Base-by-base conservation (phyloP, 2,797 vertebrate species). In the Echeneis naucrates region DNA sequence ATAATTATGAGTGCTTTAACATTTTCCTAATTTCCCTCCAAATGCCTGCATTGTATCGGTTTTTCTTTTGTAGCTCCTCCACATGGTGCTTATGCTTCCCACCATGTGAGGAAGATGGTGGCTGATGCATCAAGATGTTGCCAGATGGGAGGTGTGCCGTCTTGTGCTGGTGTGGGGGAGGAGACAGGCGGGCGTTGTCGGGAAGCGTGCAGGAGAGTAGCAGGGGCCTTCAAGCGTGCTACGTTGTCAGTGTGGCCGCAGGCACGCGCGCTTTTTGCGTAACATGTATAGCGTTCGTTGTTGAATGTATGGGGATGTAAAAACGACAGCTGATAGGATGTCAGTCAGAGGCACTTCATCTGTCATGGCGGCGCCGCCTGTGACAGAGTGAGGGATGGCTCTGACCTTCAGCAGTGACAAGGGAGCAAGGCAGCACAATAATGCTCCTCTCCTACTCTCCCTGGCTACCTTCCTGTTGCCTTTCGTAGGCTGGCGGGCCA, bases 331-430 rank as follows among this genome's bases (percentile, higher is more conserved):
- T 73, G 80, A 88, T 80, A 68, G 82, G 73, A 38, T 68, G 89
- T 83, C 88, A 91, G 83, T 89, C 83, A 75, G 76, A 48, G 57
- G 63, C 72, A 76, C 48, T 59, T 71, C 69, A 75, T 75, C 82
- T 81, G 88, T 85, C 84, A 60, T 8, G 10, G 50, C 3, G 14
- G 17, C 17, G 57, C 61, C 26, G 63, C 64, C 5, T 21, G 69
- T 72, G 81, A 84, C 68, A 57, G 38, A 50, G 30, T 74, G 82
- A 93, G 64, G 54, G 84, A 89, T 82, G 77, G 81, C 45, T 70
- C 72, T 84, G 91, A 92, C 89, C 90, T 92, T 92, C 88, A 81
- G 65, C 42, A 0, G 72, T 62, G 77, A 86, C 84, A 62, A 68
- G 67, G 37, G 51, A 80, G 77, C 74, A 37, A 64, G 68, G 78